Conservation (phyloP, 1,140 invertebrate species). For the Rhopalosiphum padi region DNA sequence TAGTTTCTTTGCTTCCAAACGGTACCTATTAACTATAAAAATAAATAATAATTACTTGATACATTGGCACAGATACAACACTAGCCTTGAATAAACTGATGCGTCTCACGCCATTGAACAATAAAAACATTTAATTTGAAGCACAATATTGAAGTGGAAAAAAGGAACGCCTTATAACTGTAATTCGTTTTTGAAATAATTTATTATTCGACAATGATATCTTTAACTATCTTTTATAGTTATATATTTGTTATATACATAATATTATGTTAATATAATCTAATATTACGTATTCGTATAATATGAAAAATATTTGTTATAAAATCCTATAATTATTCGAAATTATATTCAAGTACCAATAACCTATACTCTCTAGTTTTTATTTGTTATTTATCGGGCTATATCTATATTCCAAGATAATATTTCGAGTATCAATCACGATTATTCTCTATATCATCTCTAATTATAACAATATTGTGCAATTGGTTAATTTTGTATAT, state of each 20-base stretch:
- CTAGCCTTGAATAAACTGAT: not conserved
- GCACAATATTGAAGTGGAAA: not conserved
- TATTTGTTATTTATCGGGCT: no score
- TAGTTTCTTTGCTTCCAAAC: not conserved
- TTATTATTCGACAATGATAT: not conserved
- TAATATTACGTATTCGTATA: no score
- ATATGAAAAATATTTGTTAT: no score
- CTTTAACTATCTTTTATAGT: not conserved
- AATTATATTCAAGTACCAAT: no score
- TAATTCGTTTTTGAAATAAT: not conserved
- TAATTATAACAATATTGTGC: not conserved
- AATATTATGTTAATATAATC: no score
- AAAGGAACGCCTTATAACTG: not conserved
- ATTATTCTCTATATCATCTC: not conserved
- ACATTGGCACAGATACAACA: not conserved
- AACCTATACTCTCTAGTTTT: no score
- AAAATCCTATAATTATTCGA: no score
- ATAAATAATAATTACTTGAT: not conserved
- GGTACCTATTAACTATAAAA: not conserved
- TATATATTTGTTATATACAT: not conserved
- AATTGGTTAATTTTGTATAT: not conserved
- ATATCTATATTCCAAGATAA: no score
- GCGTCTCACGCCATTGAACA: constrained; percentile 7
- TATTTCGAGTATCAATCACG: no score
- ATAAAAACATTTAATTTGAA: constrained; percentile 8